Evolutionary conservation across 2,888 invertebrate species (phyloP), one percentile per base, ranked within the genome.

Genomic region (Orthonevra nobilis): DNA sequence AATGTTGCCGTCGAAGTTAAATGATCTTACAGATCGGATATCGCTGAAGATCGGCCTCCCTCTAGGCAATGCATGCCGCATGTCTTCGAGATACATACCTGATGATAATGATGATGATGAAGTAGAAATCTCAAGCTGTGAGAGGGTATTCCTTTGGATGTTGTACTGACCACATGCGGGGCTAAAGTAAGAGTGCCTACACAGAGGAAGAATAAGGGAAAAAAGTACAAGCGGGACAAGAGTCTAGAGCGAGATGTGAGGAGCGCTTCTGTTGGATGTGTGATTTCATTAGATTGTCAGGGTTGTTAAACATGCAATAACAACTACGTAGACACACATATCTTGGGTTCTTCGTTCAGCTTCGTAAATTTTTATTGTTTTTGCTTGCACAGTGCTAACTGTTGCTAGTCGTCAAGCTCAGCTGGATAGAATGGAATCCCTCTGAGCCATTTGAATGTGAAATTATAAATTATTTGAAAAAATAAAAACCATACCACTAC

Each of bases 191-290:
- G 50, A 30, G 36, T 14, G 19, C 2, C 26, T 2, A n/a, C 12
- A 12, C 28, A 26, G 10, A 19, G 9, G 28, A 17, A 40, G 34
- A 44, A 32, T n/a, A n/a, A n/a, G n/a, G n/a, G n/a, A n/a, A n/a
- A n/a, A n/a, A n/a, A n/a, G n/a, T n/a, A 30, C 3, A 17, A 42
- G 4, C n/a, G 15, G 26, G 46, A 20, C 12, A 19, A 56, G 14
- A 26, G 32, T 32, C 30, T 15, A 28, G 7, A 28, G 40, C 17
- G 28, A 60, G 38, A 52, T 68, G 60, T 60, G 40, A 61, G 30
- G 64, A 77, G 64, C 64, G 77, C 77, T 77, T 77, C 77, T 72
- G 77, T 77, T 77, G 70, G 77, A 64, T 72, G 77, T 77, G 77
- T 77, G 77, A 77, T 64, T 36, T 77, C 44, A 44, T 72, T 77